These are phyloP conservation scores for Stomatorhinus ivindoensis DNA, from an alignment of 2,113 vertebrate species.

Conservation along the genomic window DNA sequence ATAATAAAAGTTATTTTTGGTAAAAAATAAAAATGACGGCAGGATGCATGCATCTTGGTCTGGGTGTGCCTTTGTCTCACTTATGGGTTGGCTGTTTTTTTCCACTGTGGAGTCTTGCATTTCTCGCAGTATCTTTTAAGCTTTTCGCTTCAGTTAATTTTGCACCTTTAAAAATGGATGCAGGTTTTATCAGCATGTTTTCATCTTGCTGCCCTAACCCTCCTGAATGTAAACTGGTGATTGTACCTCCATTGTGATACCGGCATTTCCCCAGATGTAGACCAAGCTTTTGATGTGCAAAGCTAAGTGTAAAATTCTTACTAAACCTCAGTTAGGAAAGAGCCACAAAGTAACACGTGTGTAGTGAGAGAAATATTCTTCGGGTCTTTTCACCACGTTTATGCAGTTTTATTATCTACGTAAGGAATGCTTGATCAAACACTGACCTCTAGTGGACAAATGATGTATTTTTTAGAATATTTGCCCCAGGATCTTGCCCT, in stretches of 20 bases:
- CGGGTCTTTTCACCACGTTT: neutral
- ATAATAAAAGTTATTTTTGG: neutral
- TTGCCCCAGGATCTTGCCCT: neutral
- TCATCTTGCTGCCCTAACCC: neutral
- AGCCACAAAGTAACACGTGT: neutral
- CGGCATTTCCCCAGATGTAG: neutral
- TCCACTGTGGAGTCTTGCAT: neutral
- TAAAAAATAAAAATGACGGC: neutral
- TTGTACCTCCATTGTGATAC: neutral
- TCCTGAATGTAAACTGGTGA: neutral
- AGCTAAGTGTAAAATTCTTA: neutral
- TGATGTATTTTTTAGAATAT: neutral
- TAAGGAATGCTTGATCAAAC: neutral
- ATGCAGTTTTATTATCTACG: neutral
- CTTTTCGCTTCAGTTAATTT: neutral
- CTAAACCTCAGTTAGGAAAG: neutral
- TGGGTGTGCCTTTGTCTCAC: neutral
- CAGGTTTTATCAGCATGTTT: neutral
- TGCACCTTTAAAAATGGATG: neutral
- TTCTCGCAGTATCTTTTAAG: neutral
- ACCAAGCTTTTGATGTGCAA: neutral
- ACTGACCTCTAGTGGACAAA: constrained; percentile 1
- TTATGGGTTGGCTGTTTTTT: neutral
- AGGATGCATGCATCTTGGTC: neutral
- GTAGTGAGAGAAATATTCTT: neutral